Percentiles rank a stretch among this genome's conserved stretches.
Conservation (phyloP, 2,113 vertebrate species). For the Callionymus lyra region DNA sequence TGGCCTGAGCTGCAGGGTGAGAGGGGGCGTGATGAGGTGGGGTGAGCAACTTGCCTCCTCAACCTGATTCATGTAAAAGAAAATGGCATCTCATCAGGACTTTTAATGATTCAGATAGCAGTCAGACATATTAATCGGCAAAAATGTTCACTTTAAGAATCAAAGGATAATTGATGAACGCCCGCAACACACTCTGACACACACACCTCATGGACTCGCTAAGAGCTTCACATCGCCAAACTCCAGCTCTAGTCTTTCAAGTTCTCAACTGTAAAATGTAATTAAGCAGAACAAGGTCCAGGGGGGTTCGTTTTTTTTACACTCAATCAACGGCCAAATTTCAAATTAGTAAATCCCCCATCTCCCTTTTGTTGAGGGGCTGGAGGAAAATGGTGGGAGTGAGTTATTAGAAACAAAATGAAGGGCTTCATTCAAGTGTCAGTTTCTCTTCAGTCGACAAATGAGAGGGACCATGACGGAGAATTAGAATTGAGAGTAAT, state of each 20-base stretch:
- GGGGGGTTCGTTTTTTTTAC: constrained; percentile 55
- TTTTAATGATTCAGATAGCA: constrained; percentile 50
- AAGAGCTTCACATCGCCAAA: constrained; percentile 46
- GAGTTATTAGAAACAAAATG: constrained; percentile 35
- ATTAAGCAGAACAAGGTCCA: constrained; percentile 69
- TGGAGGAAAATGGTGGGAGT: background rate
- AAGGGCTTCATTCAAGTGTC: constrained; percentile 44
- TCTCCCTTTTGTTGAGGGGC: constrained; percentile 43
- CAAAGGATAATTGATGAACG: constrained; percentile 61
- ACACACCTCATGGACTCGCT: constrained; percentile 18
- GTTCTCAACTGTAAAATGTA: constrained; percentile 64
- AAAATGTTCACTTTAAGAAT: constrained; percentile 62
- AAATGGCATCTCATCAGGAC: constrained; percentile 47
- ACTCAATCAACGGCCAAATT: constrained; percentile 67
- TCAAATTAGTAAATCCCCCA: constrained; percentile 63
- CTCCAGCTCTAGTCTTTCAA: constrained; percentile 63
- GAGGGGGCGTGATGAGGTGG: background rate
- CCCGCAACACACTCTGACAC: background rate
- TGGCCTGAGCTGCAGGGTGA: constrained; percentile 6
- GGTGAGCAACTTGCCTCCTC: constrained; percentile 27
- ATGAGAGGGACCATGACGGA: constrained; percentile 55
- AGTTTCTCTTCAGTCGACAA: constrained; percentile 37
- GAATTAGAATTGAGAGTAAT: constrained; percentile 38
- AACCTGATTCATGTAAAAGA: constrained; percentile 38
- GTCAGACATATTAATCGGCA: constrained; percentile 55